Base-by-base conservation (phyloP, 2,888 invertebrate genomes). In the Coleophora flavipennella region DNA sequence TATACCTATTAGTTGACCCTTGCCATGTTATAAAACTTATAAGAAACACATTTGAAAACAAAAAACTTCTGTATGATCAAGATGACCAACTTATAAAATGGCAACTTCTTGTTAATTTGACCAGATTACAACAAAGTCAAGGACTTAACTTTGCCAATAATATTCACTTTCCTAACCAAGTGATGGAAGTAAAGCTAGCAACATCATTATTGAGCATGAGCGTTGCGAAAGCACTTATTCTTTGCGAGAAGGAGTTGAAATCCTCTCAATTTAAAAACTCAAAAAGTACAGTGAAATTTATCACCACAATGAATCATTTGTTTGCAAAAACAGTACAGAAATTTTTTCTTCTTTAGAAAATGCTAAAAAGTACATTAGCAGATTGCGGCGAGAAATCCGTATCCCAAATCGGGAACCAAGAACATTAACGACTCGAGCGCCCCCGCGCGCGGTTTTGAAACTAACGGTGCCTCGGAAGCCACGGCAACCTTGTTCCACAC, bases 41-140 rank as follows among this genome's bases (percentile, higher is more conserved):
- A 3, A 28, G 42, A 12, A 46, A 46, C 33, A 32, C 42, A 12
- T 44, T 41, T 12, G 43, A 46, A 36, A 12, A 33, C 1, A 46
- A 44, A 36, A 35, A 26, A 32, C 10, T 38, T 27, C 13, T 46
- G 32, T 40, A 36, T 36, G 44, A 44, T 26, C 13, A 29, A n/a
- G 31, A 28, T 8, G 36, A 34, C 9, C 35, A 33, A 34, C 2
- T 38, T 26, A 41, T 51, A 8, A 39, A 39, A 27, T 51, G 49
- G 48, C 29, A 43, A 13, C 39, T 41, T 13, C 11, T 49, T 12
- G n/a, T 41, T 2, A 40, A 39, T 27, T 37, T 52, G 14, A 13
- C 42, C 12, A 46, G 46, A 10, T 20, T 55, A 1, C 53, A 55
- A 46, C 33, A 41, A 33, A 41, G 42, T 8, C 14, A 45, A 12